Conservation (phyloP, 2,797 vertebrate genomes). For the Thripadectes ignobilis region DNA sequence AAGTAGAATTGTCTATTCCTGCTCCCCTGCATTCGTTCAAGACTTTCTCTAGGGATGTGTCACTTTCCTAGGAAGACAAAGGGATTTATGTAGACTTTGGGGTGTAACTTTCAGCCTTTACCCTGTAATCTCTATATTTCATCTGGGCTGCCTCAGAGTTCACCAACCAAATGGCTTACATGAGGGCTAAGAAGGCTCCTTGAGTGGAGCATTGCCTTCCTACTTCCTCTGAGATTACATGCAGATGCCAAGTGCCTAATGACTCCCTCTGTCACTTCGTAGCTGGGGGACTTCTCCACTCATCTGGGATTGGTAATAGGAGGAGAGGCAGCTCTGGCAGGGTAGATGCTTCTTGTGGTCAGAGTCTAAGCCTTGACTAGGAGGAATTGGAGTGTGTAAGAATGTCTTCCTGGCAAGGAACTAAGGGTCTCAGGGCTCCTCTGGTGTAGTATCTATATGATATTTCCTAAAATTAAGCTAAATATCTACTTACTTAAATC, state of each 20-base stretch:
- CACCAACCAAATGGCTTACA: not conserved
- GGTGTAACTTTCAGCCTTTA: not conserved
- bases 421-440: not conserved
- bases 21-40: not conserved
- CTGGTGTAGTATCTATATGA: not conserved
- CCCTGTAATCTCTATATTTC: not conserved
- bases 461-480: not conserved
- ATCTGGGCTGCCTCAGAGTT: not conserved
- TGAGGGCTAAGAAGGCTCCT: not conserved
- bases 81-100: not conserved
- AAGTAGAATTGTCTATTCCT: not conserved
- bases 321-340: not conserved
- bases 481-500: not conserved
- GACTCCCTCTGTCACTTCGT: not conserved
- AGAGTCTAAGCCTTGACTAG: not conserved
- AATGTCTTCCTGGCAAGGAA: not conserved
- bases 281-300: not conserved
- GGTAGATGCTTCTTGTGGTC: not conserved
- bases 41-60: not conserved
- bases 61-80: not conserved
- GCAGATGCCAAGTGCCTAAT: not conserved
- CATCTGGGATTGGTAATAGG: not conserved
- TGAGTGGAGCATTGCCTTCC: not conserved
- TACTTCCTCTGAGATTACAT: not conserved
- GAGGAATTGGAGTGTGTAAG: rapidly evolving